A percentile compares a stretch with the other conserved stretches of the same genome.
These are phyloP conservation scores for Lamprologus lemairii DNA, from an alignment of 2,113 vertebrate genomes.

Conservation along the genomic window DNA sequence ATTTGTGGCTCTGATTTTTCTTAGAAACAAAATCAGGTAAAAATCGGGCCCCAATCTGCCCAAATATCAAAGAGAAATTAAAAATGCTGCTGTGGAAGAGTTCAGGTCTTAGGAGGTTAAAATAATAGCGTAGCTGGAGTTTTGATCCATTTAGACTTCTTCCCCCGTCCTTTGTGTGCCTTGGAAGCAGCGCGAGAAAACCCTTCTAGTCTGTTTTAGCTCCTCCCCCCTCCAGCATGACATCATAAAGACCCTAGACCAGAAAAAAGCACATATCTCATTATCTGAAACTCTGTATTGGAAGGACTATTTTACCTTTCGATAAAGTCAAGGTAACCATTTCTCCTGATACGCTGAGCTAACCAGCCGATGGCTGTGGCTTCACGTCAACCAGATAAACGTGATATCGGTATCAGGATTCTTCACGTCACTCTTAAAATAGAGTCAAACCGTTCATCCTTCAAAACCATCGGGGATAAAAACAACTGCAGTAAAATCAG, in stretches of 20 bases:
- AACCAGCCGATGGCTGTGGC: not conserved
- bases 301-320: not conserved
- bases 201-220: not conserved
- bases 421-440: not conserved
- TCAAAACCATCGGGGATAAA: not conserved
- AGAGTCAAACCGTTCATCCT: not conserved
- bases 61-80: too few species aligned
- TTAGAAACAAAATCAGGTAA: too few species aligned
- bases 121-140: not conserved
- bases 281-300: not conserved
- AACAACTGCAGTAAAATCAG: not conserved
- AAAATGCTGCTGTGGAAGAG: too few species aligned
- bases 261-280: not conserved
- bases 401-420: not conserved
- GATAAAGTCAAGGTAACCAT: not conserved
- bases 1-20: too few species aligned
- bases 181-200: not conserved
- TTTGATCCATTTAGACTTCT: not conserved
- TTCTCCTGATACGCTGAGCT: not conserved
- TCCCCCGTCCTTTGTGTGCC: not conserved
- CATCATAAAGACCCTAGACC: not conserved
- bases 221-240: not conserved
- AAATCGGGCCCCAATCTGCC: rapidly evolving
- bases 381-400: not conserved
- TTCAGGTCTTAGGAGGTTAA: too few species aligned